Base-by-base conservation (phyloP, 2,888 invertebrate species). In the Poecilobothrus nobilitatus region DNA sequence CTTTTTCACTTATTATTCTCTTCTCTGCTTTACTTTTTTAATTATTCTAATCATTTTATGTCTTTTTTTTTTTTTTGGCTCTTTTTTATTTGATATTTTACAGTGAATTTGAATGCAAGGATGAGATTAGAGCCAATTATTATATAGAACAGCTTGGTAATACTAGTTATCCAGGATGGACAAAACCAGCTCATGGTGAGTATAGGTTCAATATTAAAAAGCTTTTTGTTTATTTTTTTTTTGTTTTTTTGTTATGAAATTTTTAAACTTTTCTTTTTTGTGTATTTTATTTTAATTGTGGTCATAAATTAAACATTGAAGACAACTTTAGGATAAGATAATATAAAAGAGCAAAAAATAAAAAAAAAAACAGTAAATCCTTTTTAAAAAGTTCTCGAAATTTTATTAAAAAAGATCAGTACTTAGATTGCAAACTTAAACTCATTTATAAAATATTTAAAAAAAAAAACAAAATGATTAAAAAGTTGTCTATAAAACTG, bases 121-220 rank as follows among this genome's bases (percentile, higher is more conserved):
- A 85, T 64, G 84, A 85, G 5, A 85, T 86, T 65, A 84, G 85
- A 61, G 85, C 85, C 22, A 81, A 87, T 53, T 84, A 86, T 72
- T 86, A 87, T 76, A 82, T 88, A 72, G 81, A 84, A 71, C 84
- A 84, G 64, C 27, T 27, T 69, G 85, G 85, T 64, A 88, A 89
- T 75, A 83, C 84, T 64, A 87, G 84, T 65, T 86, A 85, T 83
- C 78, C 84, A 67, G 82, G 87, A 72, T 70, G 85, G 76, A 84
- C 85, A 2, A 84, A 78, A 72, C 76, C 80, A 34, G 74, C 73
- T 63, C 78, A 78, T 68, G 80, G 80, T 80, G 71, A 78, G 78
- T 74, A 44, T 44, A 44, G 62, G 20, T 18, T 41, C 64, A 64
- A 22, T 68, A n/a, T n/a, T n/a, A n/a, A n/a, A n/a, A n/a, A n/a